These are phyloP conservation scores for Phaethon lepturus DNA, from an alignment of 2,113 vertebrate species.

Conservation along the genomic window DNA sequence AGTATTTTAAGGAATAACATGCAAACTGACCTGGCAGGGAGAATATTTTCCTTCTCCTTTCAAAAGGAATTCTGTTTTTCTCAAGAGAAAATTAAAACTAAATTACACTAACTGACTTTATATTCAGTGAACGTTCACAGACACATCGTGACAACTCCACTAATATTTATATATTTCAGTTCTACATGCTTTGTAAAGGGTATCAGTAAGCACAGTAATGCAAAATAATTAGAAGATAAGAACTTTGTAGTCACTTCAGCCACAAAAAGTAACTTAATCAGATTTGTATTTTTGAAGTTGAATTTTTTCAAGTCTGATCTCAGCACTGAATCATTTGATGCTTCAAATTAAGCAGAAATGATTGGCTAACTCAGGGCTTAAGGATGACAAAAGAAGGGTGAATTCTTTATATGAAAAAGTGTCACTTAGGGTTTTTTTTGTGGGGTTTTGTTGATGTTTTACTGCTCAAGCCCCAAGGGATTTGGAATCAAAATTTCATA, in stretches of 20 bases:
- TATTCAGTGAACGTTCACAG: background rate
- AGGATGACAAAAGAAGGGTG: background rate
- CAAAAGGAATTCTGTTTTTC: constrained; percentile 18
- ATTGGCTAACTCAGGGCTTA: background rate
- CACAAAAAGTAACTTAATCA: background rate
- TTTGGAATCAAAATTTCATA: background rate
- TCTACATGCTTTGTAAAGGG: background rate
- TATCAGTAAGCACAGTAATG: background rate
- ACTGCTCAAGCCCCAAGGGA: background rate
- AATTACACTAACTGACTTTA: background rate
- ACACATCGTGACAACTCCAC: background rate
- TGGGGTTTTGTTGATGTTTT: background rate
- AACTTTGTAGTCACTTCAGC: background rate
- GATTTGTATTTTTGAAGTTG: background rate
- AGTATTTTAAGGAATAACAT: constrained; percentile 53
- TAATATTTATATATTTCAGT: background rate
- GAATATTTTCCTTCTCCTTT: constrained; percentile 11
- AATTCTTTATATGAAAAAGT: background rate
- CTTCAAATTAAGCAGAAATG: background rate
- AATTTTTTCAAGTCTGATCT: background rate
- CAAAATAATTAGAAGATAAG: background rate
- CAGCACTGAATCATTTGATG: background rate
- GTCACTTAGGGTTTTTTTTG: background rate
- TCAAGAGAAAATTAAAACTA: constrained; percentile 29
- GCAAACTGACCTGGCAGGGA: constrained; percentile 19